These are phyloP conservation scores for Hydropotes inermis DNA, from an alignment of 2,113 vertebrate species.

Conservation along the genomic window DNA sequence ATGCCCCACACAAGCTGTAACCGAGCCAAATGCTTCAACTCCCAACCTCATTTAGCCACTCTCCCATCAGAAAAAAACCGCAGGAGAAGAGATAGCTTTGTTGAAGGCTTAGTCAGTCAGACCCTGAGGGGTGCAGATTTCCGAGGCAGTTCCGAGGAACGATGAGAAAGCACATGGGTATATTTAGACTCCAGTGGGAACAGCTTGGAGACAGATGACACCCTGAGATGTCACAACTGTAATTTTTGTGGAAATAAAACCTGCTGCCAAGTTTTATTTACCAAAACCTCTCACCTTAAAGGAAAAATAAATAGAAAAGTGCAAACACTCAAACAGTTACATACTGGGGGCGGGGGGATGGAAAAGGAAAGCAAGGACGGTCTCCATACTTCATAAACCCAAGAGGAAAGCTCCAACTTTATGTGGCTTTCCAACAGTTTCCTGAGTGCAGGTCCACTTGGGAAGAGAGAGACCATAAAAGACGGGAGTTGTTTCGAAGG, in stretches of 20 bases:
- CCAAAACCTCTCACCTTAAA: slow-evolving; percentile 24
- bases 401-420: not conserved
- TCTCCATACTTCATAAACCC: not conserved
- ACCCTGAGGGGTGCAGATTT: not conserved
- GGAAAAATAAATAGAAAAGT: slow-evolving; percentile 33
- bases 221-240: slow-evolving; percentile 37
- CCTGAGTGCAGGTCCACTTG: not conserved
- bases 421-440: not conserved
- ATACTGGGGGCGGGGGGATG: not conserved
- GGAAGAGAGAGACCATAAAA: not conserved
- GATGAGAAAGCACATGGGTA: not conserved
- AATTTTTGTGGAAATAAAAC: slow-evolving; percentile 52
- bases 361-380: not conserved
- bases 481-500: not conserved
- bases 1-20: not conserved
- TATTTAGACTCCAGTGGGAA: slow-evolving; percentile 46
- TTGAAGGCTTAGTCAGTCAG: slow-evolving; percentile 4
- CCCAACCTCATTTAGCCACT: slow-evolving; percentile 20
- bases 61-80: slow-evolving; percentile 42
- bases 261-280: slow-evolving; percentile 52
- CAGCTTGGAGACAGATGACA: slow-evolving; percentile 9
- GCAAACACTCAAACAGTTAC: not conserved
- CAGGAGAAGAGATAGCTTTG: not conserved
- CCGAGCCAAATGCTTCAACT: slow-evolving; percentile 9
- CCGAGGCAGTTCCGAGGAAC: not conserved